Base-by-base conservation (phyloP, 1,140 invertebrate genomes). In the Heliothis virescens region DNA sequence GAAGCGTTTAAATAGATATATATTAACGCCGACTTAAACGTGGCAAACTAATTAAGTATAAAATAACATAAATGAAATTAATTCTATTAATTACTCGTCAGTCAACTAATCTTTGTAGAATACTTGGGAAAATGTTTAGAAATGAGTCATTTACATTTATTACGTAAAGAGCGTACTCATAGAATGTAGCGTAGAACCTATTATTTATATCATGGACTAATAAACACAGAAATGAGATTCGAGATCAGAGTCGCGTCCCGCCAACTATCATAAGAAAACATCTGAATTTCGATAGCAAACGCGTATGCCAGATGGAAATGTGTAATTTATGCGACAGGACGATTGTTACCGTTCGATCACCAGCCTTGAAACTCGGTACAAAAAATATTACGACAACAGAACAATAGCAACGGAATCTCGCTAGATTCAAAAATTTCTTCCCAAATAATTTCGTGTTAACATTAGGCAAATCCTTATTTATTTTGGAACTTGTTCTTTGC, bases 381-480 rank as follows among this genome's bases (percentile, higher is more conserved):
- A 78, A 67, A 72, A 76, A 62, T 59, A 75, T n/a, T 41, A 75
- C 57, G 41, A 75, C 41, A 76, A 74, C 53, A 48, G 21, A 60
- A 74, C 55, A 76, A 76, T 76, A 63, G 16, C 48, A 52, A 21
- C 59, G n/a, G 59, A 76, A 26, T 55, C 18, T 65, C 59, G 29
- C 48, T 65, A 26, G 21, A 53, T 29, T 52, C 74, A 65, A 76
- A 41, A 63, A 76, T 65, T 50, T 76, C 59, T 76, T 63, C 60
- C 48, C 63, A 69, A 69, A 78, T 78, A 78, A 78, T 78, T 57
- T 78, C 63, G 11, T 75, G 71, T 75, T 74, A 79, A 74, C 55
- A 76, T 65, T 79, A 52, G 34, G 60, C 60, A 67, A 75, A 79
- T 82, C 72, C 71, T 75, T 82, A 21, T 82, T 79, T 81, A 81